Percentiles rank a stretch among this genome's conserved stretches.
Evolutionary conservation across 2,797 vertebrate species (phyloP).

Genomic region (Brachyrhaphis roseni): DNA sequence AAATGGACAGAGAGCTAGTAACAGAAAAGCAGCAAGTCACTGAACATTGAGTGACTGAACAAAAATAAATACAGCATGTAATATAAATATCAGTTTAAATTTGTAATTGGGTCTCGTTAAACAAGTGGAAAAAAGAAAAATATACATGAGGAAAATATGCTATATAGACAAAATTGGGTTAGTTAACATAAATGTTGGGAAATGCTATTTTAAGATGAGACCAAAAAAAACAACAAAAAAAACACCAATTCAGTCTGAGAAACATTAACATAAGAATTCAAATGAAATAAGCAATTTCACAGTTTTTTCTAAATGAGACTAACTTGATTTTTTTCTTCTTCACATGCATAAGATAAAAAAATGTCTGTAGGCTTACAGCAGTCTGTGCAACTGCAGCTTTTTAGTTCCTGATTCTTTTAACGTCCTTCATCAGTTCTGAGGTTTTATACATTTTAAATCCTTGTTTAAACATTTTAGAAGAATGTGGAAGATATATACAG

Average conservation of each 20-base stretch:
- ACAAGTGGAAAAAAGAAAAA: constrained; percentile 24
- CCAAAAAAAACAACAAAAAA: constrained; percentile 31
- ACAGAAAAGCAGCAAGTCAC: constrained; percentile 37
- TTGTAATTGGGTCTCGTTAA: constrained; percentile 36
- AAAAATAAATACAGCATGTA: constrained; percentile 40
- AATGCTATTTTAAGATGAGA: constrained; percentile 42
- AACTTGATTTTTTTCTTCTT: neutral
- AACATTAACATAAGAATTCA: constrained; percentile 61
- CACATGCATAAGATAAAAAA: constrained; percentile 43
- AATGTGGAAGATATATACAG: constrained; percentile 62
- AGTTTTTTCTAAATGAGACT: constrained; percentile 52
- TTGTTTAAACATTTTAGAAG: constrained; percentile 56
- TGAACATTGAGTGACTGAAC: constrained; percentile 14
- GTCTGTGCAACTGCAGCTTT: constrained; percentile 17
- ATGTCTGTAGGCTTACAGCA: constrained; percentile 23
- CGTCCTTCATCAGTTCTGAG: constrained; percentile 33
- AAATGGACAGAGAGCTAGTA: constrained; percentile 24
- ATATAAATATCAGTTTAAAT: constrained; percentile 40
- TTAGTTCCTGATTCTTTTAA: constrained; percentile 24
- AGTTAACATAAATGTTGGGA: constrained; percentile 51
- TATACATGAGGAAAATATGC: constrained; percentile 34
- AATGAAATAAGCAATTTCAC: constrained; percentile 72
- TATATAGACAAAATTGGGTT: constrained; percentile 34
- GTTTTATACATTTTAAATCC: constrained; percentile 57
- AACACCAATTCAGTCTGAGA: constrained; percentile 26